Base-by-base conservation (phyloP, 2,113 vertebrate species). In the Aphyosemion australe region DNA sequence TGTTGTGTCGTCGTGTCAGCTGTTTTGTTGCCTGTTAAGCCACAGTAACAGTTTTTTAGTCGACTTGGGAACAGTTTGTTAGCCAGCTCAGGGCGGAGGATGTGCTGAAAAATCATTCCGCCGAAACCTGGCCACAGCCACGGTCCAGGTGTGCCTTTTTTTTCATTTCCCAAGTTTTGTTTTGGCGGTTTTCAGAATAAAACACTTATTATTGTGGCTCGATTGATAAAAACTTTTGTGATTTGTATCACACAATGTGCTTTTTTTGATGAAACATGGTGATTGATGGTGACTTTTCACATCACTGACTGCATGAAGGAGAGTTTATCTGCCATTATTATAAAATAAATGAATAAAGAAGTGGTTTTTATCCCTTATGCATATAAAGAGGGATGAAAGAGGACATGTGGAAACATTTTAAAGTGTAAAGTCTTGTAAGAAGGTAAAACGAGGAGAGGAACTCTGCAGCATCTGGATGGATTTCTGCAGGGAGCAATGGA, bases 11-110 rank as follows among this genome's bases (percentile, higher is more conserved):
- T 80, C 0, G 83, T 84, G 84, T 90, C 88, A 90, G 88, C 88
- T 87, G 65, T 88, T 90, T 90, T 85, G 84, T 63, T 65, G 80
- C 83, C 88, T 85, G 83, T 88, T 90, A 88, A 90, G 88, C 79
- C 84, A 84, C 75, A 88, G 86, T 85, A 87, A 88, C 86, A 84
- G 84, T 88, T 84, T 84, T 81, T 74, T 66, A 58, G 70, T 78
- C 72, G 73, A 73, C 86, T 65, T 80, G 86, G 86, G 88, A 87
- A 76, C 86, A 84, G 41, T 84, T 85, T 84, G 82, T 83, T 81
- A 82, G 77, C 59, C 21, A 65, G 78, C 80, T 80, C n/a, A 58
- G 83, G 79, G 86, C 84, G 47, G 31, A 65, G 42, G 80, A 80
- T 66, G 13, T 77, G 74, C 82, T 81, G 82, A 82, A 88, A 80